These are phyloP conservation scores for Protomyctophum bolini DNA, from an alignment of 2,113 vertebrate species.

Conservation along the genomic window DNA sequence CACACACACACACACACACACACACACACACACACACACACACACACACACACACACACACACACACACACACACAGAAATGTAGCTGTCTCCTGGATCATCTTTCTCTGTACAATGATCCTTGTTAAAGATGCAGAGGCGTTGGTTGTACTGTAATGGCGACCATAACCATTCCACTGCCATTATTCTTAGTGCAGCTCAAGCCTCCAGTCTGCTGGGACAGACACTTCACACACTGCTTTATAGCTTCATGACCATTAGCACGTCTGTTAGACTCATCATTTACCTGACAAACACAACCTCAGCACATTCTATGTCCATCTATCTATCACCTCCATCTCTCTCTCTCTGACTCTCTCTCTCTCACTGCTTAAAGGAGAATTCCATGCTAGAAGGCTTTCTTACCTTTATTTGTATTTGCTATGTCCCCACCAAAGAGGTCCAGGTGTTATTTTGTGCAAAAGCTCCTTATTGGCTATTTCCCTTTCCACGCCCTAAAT, in stretches of 20 bases:
- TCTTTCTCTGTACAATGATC: constrained; percentile 64
- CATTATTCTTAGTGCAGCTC: constrained; percentile 56
- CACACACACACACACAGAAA: neutral
- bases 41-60: neutral
- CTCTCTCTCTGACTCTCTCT: too few species aligned
- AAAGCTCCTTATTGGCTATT: too few species aligned
- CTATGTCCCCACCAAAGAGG: too few species aligned
- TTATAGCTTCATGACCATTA: constrained; percentile 69
- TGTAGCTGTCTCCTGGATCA: constrained; percentile 53
- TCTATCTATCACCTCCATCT: neutral
- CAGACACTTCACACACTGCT: constrained; percentile 51
- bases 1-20: constrained; percentile 31
- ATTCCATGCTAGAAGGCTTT: too few species aligned
- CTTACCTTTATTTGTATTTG: too few species aligned
- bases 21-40: constrained; percentile 20
- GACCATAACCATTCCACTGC: constrained; percentile 62
- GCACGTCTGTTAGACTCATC: constrained; percentile 53
- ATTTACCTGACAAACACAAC: constrained; percentile 59
- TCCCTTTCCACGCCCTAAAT: too few species aligned
- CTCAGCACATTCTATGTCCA: constrained; percentile 39
- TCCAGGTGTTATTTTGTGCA: too few species aligned
- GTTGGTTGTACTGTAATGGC: constrained; percentile 52
- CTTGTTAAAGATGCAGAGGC: constrained; percentile 66
- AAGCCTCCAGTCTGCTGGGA: constrained; percentile 54
- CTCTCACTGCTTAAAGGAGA: too few species aligned